Base-by-base conservation (phyloP, 1,140 invertebrate genomes). In the Caerostris darwini region DNA sequence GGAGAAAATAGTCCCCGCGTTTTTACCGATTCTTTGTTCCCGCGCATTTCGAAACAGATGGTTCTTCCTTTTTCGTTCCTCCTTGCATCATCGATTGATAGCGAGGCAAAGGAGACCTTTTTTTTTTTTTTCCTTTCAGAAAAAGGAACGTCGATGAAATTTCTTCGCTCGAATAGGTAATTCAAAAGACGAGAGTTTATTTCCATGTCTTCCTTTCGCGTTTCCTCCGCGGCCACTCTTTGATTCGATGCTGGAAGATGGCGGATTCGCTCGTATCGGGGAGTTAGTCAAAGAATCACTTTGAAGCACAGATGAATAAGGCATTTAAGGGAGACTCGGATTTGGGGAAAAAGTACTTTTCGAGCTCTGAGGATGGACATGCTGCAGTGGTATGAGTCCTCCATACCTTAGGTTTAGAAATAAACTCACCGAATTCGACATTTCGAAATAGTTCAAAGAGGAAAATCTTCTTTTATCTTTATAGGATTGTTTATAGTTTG, bases 171-270 rank as follows among this genome's bases (percentile, higher is more conserved):
- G 14, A 83, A 54, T 83, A n/a, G 82, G 82, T 19, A 58, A 83
- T 83, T 83, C 82, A 57, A 83, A 83, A 83, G 56, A 19, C 56
- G 56, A 19, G 56, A 83, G 56, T 83, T 83, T 56, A 83, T 83
- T 83, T 83, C 56, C 56, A 58, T 83, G 82, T 58, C n/a, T 56
- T 58, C 53, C 54, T 57, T 83, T 58, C 82, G 82, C 57, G 82
- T 77, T 61, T 77, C 34, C 69, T 77, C 50, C 69, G 34, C 69
- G 3, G 3, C n/a, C n/a, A 8, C 19, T 50, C 19, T 77, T 50
- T 50, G 69, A 71, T 71, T 71, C 8, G 69, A n/a, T 71, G 19
- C 19, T 71, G 69, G 10, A 71, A 50, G 19, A 77, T 17, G 61
- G 61, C 19, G 34, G 19, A 3, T 3, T 14, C 4, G 34, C 6